Conservation (phyloP, 1,140 invertebrate genomes). For the Aphelenchoides fujianensis region DNA sequence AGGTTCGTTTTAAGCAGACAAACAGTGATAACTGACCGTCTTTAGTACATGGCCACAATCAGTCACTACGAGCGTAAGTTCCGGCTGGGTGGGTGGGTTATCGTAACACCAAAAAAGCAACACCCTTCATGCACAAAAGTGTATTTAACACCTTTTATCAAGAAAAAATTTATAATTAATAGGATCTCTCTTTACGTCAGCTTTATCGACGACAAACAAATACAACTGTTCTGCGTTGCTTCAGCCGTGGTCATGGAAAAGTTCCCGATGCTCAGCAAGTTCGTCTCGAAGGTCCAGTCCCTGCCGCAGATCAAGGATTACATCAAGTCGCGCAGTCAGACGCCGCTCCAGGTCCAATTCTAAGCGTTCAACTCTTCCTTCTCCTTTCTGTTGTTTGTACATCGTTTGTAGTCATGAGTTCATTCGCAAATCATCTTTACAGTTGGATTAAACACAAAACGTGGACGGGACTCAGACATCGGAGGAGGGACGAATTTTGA, state of each 20-base stretch:
- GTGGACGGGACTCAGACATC: conserved; percentile 3
- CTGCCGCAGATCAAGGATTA: conserved; percentile 28
- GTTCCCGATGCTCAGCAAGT: conserved; percentile 24
- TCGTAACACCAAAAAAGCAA: no score
- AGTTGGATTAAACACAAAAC: neutral
- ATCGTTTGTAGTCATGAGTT: neutral
- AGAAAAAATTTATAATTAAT: no score
- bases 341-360: conserved; percentile 13
- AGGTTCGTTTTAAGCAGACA: no score
- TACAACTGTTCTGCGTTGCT: no score
- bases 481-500: conserved; percentile 11
- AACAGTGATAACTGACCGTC: no score
- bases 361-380: conserved; percentile 6
- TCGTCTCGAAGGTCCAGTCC: conserved; percentile 13
- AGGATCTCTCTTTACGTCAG: no score
- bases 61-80: conserved; percentile 21
- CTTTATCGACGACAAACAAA: no score
- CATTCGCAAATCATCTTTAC: neutral
- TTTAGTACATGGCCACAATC: conserved; percentile 27
- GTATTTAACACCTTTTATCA: no score
- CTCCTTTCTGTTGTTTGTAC: conserved; percentile 7
- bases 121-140: no score
- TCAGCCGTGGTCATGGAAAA: conserved; percentile 20
- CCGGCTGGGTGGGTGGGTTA: no score
- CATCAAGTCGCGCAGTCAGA: conserved; percentile 20